phyloP scores from a whole-genome alignment of 2,888 invertebrate species.

The Agrypnus murinus region DNA sequence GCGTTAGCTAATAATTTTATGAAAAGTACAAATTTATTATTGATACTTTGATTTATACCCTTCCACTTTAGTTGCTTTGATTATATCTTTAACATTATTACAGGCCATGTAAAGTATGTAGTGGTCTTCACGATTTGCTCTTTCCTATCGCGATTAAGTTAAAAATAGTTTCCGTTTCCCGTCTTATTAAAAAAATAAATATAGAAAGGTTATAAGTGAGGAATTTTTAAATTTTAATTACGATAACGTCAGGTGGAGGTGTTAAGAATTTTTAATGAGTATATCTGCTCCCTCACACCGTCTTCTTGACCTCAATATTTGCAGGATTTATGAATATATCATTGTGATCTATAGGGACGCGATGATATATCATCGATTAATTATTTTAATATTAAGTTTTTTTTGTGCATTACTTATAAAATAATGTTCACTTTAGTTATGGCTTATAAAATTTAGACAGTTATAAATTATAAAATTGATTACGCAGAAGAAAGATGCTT shows the following conservation, averaged over 20 bases:
- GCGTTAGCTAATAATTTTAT: conserved; percentile 26
- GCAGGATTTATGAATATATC: conserved; percentile 7
- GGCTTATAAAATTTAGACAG: conserved; percentile 5
- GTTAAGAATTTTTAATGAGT: background rate
- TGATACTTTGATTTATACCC: conserved; percentile 27
- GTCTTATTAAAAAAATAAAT: too few relatives aligned
- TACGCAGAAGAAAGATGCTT: background rate
- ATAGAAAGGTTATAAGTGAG: too few relatives aligned
- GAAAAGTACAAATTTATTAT: conserved; percentile 24
- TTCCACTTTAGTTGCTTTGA: background rate
- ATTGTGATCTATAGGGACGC: conserved; percentile 5
- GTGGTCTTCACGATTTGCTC: too few relatives aligned
- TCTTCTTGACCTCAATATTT: conserved; percentile 25
- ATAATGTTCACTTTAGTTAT: too few relatives aligned
- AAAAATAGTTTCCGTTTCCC: too few relatives aligned
- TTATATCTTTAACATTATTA: conserved; percentile 13
- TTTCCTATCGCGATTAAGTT: too few relatives aligned
- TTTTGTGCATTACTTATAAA: too few relatives aligned
- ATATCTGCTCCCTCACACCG: conserved; percentile 9
- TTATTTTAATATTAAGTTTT: too few relatives aligned
- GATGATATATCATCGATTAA: conserved; percentile 19
- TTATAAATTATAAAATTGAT: conserved; percentile 16
- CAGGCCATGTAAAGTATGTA: background rate
- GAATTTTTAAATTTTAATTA: too few relatives aligned
- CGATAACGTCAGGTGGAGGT: background rate